Conservation (phyloP, 2,113 vertebrate genomes). For the Brachirus orientalis region DNA sequence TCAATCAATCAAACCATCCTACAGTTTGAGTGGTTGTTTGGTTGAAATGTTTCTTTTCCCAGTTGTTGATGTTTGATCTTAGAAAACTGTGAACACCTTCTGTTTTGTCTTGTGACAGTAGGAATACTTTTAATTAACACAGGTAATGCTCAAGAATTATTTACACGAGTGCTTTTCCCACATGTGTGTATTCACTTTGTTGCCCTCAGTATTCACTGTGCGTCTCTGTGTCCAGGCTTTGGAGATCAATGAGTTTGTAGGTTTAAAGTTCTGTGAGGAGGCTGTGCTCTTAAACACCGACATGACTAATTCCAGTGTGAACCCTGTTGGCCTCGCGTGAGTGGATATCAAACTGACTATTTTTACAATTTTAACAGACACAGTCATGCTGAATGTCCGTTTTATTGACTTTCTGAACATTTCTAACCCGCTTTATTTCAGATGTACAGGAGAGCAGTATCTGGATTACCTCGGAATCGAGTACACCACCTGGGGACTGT, state of each 20-base stretch:
- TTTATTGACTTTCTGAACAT: not conserved
- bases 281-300: not conserved
- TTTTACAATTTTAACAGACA: not conserved
- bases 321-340: constrained; percentile 61
- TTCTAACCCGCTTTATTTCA: constrained; percentile 47
- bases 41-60: no score
- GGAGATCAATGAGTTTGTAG: constrained; percentile 89
- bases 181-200: not conserved
- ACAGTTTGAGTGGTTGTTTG: no score
- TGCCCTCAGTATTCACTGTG: not conserved
- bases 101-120: no score
- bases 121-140: no score
- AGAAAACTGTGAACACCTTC: no score
- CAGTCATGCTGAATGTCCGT: not conserved
- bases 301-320: constrained; percentile 23
- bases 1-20: no score
- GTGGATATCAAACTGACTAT: no score
- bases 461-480: constrained; percentile 86
- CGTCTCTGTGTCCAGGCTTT: constrained; percentile 83
- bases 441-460: constrained; percentile 86
- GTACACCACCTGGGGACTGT: constrained; percentile 86
- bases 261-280: constrained; percentile 83
- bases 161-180: no score
- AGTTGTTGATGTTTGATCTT: no score
- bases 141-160: not conserved